A percentile compares a stretch with the other conserved stretches of the same genome.
Evolutionary conservation across 2,888 invertebrate genomes (phyloP).

Genomic region (Craniophora ligustri): DNA sequence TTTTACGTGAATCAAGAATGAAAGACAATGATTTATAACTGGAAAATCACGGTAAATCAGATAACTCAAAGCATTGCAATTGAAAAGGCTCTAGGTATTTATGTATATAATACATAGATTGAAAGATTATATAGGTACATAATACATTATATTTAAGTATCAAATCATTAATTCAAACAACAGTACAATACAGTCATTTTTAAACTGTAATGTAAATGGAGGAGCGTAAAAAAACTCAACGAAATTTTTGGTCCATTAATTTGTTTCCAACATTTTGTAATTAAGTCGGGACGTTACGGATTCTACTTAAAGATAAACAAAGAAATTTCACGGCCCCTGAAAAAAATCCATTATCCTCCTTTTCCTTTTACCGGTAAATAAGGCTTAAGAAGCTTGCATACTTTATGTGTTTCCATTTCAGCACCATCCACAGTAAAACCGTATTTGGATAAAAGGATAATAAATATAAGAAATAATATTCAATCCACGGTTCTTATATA

Average conservation of each 20-base stretch:
- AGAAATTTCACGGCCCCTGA: constrained; percentile 14
- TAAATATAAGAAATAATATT: constrained; percentile 20
- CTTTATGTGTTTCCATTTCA: constrained; percentile 22
- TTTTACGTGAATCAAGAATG: constrained; percentile 9
- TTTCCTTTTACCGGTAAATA: constrained; percentile 21
- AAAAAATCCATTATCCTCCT: constrained; percentile 12
- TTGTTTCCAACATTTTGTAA: constrained; percentile 23
- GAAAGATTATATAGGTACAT: too few species aligned
- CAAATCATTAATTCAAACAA: too few species aligned
- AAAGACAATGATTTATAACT: constrained; percentile 6
- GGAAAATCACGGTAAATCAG: too few species aligned
- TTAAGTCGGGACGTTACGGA: constrained; percentile 21
- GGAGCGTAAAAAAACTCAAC: neutral
- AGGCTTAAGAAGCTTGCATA: constrained; percentile 13
- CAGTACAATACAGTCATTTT: too few species aligned
- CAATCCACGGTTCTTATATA: constrained; percentile 19
- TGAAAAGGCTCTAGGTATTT: too few species aligned
- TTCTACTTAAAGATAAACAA: constrained; percentile 27
- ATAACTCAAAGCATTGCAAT: too few species aligned
- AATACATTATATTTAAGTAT: too few species aligned
- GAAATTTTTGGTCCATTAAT: constrained; percentile 1
- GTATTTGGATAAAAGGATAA: neutral
- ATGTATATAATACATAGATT: too few species aligned
- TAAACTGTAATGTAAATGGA: constrained; percentile 8
- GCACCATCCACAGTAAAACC: constrained; percentile 10